Evolutionary conservation across 2,797 vertebrate species (phyloP), one percentile per base, ranked within the genome.

Genomic region (Fundulus diaphanus): DNA sequence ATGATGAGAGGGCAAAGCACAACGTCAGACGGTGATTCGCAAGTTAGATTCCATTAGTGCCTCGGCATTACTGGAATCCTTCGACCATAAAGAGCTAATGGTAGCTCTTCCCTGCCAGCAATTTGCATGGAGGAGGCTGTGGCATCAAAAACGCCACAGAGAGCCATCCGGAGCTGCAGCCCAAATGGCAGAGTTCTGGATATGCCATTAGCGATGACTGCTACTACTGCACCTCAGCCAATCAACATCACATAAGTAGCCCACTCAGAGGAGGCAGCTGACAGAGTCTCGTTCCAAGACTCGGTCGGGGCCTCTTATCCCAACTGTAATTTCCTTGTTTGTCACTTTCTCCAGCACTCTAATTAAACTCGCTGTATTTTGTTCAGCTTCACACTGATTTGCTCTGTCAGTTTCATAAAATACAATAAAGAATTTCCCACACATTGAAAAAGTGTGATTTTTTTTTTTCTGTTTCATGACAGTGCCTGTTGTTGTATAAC

Each of bases 151-250:
- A 82, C 71, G 67, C 85, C 3, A 16, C 73, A 69, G 83, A 89
- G 86, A 84, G 84, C 84, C 85, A 88, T 90, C 85, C 90, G 89
- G 82, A 91, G n/a, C 69, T 57, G 71, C 67, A 73, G 83, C 81
- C 49, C 76, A 75, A 63, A 80, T 81, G 67, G 87, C 78, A 69
- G 73, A 74, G 35, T 61, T 77, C 76, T 79, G 83, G 72, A 73
- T 81, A 42, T 77, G 81, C 72, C 76, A 78, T 87, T 81, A 83
- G 76, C 75, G 74, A 78, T 73, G 75, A 82, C 73, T 49, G 42
- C 80, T 56, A 75, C 78, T 72, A 54, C 78, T 84, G 81, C 85
- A 80, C 65, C 82, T 70, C 3, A 68, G 79, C 80, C 87, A 87
- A 74, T 91, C 82, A 82, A 33, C 78, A 78, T 84, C 82, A 68